Conservation (phyloP, 2,113 vertebrate species). For the Melanerpes formicivorus region DNA sequence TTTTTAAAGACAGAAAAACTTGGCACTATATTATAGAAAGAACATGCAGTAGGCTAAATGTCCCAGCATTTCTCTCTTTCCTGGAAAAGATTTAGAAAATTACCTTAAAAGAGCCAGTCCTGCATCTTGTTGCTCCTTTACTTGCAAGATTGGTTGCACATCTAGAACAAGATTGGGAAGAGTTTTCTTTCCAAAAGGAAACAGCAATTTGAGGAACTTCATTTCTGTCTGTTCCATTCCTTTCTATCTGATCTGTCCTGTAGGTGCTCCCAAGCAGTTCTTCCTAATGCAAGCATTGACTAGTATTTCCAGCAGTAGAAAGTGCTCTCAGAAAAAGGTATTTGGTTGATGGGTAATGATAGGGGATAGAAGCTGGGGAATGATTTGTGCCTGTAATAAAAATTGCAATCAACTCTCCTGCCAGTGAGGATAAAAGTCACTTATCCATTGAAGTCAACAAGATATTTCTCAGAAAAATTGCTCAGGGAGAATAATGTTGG, state of each 20-base stretch:
- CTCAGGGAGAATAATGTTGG: neutral
- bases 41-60: neutral
- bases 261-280: neutral
- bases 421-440: neutral
- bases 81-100: neutral
- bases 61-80: neutral
- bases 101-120: neutral
- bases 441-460: neutral
- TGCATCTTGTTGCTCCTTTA: neutral
- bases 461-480: constrained; percentile 8
- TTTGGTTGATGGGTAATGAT: neutral
- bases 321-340: neutral
- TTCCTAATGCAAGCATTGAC: neutral
- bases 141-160: neutral
- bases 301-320: neutral
- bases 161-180: neutral
- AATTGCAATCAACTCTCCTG: neutral
- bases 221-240: neutral
- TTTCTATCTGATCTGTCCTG: neutral
- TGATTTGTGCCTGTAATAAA: neutral
- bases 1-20: neutral
- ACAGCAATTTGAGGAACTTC: neutral
- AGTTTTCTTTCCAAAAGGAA: neutral
- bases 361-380: neutral
- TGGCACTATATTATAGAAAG: neutral